Evolutionary conservation across 2,797 vertebrate species (phyloP).

Genomic region (Platyrinchus mystaceus): DNA sequence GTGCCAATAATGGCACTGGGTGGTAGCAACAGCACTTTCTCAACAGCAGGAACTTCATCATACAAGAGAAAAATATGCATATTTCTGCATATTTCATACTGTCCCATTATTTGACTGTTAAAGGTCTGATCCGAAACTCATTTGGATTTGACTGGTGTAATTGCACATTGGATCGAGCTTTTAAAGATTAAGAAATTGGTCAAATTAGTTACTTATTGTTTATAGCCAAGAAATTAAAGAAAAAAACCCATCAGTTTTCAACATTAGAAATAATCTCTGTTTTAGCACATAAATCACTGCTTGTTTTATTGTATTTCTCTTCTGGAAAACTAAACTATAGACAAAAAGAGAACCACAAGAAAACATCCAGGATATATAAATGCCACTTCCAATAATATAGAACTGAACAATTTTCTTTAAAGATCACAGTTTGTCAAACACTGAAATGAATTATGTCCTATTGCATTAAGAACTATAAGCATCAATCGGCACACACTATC

Average conservation of each 20-base stretch:
- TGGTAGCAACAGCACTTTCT: neutral
- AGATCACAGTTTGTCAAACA: slow-evolving; percentile 33
- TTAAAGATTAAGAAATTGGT: neutral
- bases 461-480: slow-evolving; percentile 17
- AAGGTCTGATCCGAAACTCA: neutral
- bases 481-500: neutral
- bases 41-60: neutral
- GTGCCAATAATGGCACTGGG: neutral
- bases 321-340: slow-evolving; percentile 30
- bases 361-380: slow-evolving; percentile 38
- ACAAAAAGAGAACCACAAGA: slow-evolving; percentile 10
- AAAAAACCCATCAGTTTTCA: neutral
- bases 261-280: neutral
- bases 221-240: neutral
- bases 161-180: neutral
- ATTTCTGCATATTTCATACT: neutral
- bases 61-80: neutral
- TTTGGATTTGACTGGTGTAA: neutral
- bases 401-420: slow-evolving; percentile 41
- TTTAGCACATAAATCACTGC: neutral
- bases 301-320: neutral
- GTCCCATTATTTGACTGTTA: neutral
- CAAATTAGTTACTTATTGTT: neutral
- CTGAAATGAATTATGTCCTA: slow-evolving; percentile 18
- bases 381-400: slow-evolving; percentile 31